Percentiles rank a stretch among this genome's conserved stretches.
phyloP scores from a whole-genome alignment of 2,888 invertebrate species.

The Cyaniris semiargus region DNA sequence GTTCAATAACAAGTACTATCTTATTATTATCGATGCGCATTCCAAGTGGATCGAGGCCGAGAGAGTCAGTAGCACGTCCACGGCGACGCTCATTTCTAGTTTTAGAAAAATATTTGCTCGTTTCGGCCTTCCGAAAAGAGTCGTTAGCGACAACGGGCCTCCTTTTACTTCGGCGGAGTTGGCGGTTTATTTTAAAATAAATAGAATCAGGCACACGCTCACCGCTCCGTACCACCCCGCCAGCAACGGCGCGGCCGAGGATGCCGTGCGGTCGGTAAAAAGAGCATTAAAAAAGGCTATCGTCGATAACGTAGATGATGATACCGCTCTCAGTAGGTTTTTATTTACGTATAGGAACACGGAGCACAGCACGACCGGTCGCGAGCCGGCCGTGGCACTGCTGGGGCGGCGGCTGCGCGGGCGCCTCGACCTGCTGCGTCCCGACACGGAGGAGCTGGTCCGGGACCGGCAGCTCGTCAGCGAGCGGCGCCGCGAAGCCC shows the following conservation, averaged over 20 bases:
- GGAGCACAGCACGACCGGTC: neutral
- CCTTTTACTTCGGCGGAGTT: too few species aligned
- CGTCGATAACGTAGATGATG: constrained; percentile 19
- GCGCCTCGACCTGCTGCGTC: neutral
- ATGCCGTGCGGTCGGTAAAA: constrained; percentile 38
- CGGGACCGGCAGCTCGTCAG: constrained; percentile 16
- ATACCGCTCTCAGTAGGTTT: neutral
- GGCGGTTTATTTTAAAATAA: too few species aligned
- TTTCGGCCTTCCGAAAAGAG: too few species aligned
- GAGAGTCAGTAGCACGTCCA: too few species aligned
- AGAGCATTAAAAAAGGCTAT: constrained; percentile 34
- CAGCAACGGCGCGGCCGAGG: constrained; percentile 41
- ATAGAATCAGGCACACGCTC: too few species aligned
- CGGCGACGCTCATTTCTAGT: too few species aligned
- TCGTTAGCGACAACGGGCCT: too few species aligned
- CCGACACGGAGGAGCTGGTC: constrained; percentile 6
- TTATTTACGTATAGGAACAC: neutral
- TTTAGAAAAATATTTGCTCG: too few species aligned
- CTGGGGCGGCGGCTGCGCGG: neutral
- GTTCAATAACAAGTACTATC: too few species aligned
- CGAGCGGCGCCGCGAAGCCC: neutral
- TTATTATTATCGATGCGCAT: too few species aligned
- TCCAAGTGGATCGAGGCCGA: too few species aligned
- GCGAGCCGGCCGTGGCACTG: neutral
- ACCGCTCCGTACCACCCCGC: constrained; percentile 39